Conservation (phyloP, 2,888 invertebrate species). For the Orthonevra nobilis region DNA sequence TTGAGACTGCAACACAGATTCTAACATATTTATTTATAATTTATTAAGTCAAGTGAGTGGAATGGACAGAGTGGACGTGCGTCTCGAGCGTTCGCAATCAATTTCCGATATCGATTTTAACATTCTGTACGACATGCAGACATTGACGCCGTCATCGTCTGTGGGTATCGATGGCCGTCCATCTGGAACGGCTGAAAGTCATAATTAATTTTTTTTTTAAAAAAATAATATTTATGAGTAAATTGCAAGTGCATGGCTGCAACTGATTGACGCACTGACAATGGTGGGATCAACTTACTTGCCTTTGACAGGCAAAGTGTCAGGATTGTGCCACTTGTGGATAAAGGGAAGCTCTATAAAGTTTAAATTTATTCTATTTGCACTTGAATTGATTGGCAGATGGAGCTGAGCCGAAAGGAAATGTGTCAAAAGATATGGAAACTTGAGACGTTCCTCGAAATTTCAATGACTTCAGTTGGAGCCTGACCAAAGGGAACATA, state of each 20-base stretch:
- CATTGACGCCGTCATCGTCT: no score
- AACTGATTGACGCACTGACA: constrained; percentile 36
- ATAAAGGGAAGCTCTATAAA: constrained; percentile 22
- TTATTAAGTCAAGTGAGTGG: constrained; percentile 5
- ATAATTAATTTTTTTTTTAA: background rate
- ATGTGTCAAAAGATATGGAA: background rate
- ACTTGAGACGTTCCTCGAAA: background rate
- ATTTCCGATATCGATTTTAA: constrained; percentile 49
- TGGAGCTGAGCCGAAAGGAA: constrained; percentile 6
- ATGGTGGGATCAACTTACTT: constrained; percentile 26
- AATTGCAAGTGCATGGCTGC: no score
- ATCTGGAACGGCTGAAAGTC: constrained; percentile 3
- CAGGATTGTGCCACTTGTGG: constrained; percentile 1
- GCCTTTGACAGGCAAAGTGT: constrained; percentile 24
- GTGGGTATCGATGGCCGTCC: no score
- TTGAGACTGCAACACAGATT: background rate
- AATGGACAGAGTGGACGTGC: background rate
- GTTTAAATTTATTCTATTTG: constrained; percentile 22
- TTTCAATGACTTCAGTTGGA: background rate
- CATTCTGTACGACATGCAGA: constrained; percentile 33
- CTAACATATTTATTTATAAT: constrained; percentile 1
- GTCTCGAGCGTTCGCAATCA: constrained; percentile 17
- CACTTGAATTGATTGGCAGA: constrained; percentile 44
- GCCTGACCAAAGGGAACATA: no score
- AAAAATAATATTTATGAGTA: background rate